These are phyloP conservation scores for Rhodophaea formosa DNA, from an alignment of 2,888 invertebrate species.

Conservation along the genomic window DNA sequence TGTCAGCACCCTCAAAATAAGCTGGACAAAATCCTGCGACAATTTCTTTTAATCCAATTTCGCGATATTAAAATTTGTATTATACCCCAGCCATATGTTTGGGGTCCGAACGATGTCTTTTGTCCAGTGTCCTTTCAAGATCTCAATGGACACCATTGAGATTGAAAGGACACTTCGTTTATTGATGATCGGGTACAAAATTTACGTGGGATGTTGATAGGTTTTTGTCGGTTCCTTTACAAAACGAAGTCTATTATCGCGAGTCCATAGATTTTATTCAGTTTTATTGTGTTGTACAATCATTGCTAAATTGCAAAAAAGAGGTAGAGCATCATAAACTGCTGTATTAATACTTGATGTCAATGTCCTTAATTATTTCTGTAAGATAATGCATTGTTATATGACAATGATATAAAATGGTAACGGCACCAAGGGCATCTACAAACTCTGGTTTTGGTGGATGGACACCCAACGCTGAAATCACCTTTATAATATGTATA, in stretches of 20 bases:
- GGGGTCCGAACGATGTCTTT: constrained; percentile 48
- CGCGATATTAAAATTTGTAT: constrained; percentile 53
- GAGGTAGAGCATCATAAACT: constrained; percentile 33
- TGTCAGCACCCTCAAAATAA: constrained; percentile 57
- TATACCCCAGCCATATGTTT: constrained; percentile 62
- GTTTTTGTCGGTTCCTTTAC: constrained; percentile 50
- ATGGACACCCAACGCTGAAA: no score
- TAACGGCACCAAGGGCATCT: no score
- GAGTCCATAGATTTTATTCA: constrained; percentile 44
- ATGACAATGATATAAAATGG: no score
- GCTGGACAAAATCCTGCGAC: constrained; percentile 55
- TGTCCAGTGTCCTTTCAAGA: constrained; percentile 63
- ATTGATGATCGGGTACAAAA: constrained; percentile 69
- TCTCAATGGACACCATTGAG: constrained; percentile 51
- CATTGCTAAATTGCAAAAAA: constrained; percentile 30
- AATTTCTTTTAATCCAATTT: constrained; percentile 73
- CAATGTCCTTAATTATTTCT: not conserved
- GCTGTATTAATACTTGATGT: constrained; percentile 29
- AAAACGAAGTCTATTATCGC: constrained; percentile 43
- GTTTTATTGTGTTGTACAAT: constrained; percentile 28
- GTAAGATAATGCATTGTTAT: no score
- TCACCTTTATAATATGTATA: no score
- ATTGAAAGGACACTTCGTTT: no score
- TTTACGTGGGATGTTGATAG: constrained; percentile 52
- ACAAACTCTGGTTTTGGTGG: no score